phyloP scores from a whole-genome alignment of 2,113 vertebrate genomes.

The Ibidorhyncha struthersii region DNA sequence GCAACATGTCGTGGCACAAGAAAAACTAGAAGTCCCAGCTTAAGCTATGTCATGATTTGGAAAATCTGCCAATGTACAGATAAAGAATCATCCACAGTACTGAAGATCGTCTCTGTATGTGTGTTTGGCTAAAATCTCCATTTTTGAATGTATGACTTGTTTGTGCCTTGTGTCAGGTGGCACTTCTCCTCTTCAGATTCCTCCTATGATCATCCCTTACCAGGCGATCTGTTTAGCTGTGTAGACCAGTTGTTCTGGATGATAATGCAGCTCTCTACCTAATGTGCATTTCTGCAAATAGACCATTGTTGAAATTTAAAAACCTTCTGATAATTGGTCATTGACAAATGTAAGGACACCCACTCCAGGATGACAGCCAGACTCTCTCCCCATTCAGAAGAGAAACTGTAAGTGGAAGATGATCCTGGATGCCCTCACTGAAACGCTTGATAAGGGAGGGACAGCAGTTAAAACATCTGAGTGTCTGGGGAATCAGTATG shows the following conservation, averaged over 20 bases:
- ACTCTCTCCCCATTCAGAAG: background rate
- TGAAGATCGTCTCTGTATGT: rapidly evolving
- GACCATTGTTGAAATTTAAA: background rate
- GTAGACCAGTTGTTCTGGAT: background rate
- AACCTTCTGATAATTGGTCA: background rate
- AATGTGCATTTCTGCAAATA: background rate
- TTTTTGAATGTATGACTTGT: background rate
- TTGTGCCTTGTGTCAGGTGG: background rate
- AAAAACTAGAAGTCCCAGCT: background rate
- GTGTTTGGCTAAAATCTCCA: background rate
- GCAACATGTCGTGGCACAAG: background rate
- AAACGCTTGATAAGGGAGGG: background rate
- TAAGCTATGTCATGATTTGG: background rate
- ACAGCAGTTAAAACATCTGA: background rate
- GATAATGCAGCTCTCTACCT: background rate
- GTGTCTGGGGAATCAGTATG: background rate
- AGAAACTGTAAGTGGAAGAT: rapidly evolving
- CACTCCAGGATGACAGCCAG: background rate
- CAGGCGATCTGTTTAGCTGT: background rate
- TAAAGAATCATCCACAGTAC: background rate
- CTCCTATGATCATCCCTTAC: background rate
- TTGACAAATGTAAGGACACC: background rate
- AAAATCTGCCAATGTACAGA: background rate
- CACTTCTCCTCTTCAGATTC: background rate
- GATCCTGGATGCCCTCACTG: background rate